Evolutionary conservation across 1,140 invertebrate species (phyloP).

Genomic region (Neodiprion pinetum): DNA sequence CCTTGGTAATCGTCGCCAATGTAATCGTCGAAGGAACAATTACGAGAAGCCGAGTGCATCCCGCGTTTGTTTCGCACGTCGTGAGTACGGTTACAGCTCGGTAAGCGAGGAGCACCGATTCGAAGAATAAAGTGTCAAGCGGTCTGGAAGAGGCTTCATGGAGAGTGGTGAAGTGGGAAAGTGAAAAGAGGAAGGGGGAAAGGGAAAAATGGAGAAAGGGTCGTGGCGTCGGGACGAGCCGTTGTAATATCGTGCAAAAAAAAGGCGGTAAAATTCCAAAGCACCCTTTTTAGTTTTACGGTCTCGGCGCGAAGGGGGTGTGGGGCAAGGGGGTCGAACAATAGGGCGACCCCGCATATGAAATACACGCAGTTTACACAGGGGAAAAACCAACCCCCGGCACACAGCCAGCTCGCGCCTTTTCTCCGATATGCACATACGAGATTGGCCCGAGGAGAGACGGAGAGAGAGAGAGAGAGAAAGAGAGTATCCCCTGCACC

Average conservation of each 20-base stretch:
- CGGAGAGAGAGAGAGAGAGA: not conserved
- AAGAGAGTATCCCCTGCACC: too few relatives aligned
- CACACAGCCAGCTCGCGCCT: not conserved
- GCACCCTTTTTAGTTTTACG: not conserved
- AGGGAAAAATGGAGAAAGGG: not conserved
- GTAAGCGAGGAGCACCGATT: not conserved
- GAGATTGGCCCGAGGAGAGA: not conserved
- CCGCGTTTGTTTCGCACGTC: too few relatives aligned
- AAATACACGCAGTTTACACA: conserved; percentile 11
- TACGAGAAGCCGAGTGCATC: too few relatives aligned
- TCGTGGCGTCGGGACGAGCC: not conserved
- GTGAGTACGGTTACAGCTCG: not conserved
- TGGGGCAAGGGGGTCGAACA: not conserved
- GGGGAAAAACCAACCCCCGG: not conserved
- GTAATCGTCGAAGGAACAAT: too few relatives aligned
- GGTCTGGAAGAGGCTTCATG: not conserved
- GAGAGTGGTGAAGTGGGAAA: not conserved
- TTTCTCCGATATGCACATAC: not conserved
- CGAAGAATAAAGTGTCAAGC: conserved; percentile 9
- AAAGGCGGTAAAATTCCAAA: conserved; percentile 8
- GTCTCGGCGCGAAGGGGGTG: not conserved
- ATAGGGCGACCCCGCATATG: conserved; percentile 8
- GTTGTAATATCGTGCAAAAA: conserved; percentile 16
- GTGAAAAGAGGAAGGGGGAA: not conserved
- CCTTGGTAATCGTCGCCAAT: too few relatives aligned